These are phyloP conservation scores for Nudaria mundana DNA, from an alignment of 2,888 invertebrate genomes.

Conservation along the genomic window DNA sequence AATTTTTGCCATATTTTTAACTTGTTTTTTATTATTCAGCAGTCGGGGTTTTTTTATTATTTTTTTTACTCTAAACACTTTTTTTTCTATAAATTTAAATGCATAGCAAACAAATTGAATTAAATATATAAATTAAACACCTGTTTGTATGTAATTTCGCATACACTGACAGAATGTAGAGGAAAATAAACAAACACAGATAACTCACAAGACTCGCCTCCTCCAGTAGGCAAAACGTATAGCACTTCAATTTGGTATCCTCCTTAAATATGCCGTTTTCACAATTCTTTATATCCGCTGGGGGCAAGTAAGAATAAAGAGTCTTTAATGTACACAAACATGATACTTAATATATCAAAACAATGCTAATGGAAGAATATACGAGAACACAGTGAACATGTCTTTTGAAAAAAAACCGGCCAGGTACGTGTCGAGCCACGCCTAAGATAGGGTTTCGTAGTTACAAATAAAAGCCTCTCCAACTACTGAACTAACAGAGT, in stretches of 20 bases:
- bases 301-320: slow-evolving; percentile 70
- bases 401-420: slow-evolving; percentile 1
- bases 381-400: slow-evolving; percentile 1
- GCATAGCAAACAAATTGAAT: slow-evolving; percentile 44
- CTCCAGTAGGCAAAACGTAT: slow-evolving; percentile 78
- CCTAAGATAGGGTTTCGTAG: too few relatives aligned
- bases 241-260: slow-evolving; percentile 77
- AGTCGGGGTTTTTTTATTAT: too few relatives aligned
- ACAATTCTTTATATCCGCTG: slow-evolving; percentile 79
- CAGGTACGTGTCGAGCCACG: too few relatives aligned
- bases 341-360: slow-evolving; percentile 52
- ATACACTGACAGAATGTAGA: slow-evolving; percentile 43
- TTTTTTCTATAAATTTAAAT: slow-evolving; percentile 38
- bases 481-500: too few relatives aligned
- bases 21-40: too few relatives aligned
- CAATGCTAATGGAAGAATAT: slow-evolving; percentile 31
- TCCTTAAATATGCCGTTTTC: slow-evolving; percentile 80
- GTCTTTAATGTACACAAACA: slow-evolving; percentile 65
- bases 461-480: too few relatives aligned
- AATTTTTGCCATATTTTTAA: too few relatives aligned
- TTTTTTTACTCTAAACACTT: too few relatives aligned
- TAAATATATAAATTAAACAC: slow-evolving; percentile 58
- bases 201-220: slow-evolving; percentile 76
- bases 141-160: slow-evolving; percentile 57
- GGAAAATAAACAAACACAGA: slow-evolving; percentile 56